Evolutionary conservation across 1,140 invertebrate genomes (phyloP).

Genomic region (Plectus sambesii): DNA sequence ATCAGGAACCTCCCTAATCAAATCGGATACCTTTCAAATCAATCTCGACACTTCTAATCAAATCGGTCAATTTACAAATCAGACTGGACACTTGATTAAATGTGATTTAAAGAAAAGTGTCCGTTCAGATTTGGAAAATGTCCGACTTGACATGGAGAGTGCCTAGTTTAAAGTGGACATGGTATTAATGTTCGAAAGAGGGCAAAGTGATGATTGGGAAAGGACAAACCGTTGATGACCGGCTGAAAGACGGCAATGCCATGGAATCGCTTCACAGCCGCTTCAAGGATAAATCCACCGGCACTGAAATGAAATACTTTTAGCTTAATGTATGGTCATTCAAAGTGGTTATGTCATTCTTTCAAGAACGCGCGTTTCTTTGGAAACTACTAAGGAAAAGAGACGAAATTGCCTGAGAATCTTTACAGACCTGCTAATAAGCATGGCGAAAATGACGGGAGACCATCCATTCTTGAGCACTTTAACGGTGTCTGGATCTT

Average conservation of each 20-base stretch:
- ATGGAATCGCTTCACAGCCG: conserved; percentile 63
- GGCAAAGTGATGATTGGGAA: conserved; percentile 10
- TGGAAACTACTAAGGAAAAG: background rate
- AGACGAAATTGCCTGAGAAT: background rate
- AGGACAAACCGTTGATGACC: conserved; percentile 60
- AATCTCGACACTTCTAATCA: too few species aligned
- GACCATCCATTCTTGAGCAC: conserved; percentile 39
- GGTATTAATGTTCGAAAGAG: conserved; percentile 7
- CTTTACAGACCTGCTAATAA: conserved; percentile 26
- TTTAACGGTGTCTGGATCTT: conserved; percentile 23
- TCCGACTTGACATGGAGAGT: too few species aligned
- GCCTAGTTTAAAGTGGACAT: too few species aligned
- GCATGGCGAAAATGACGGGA: conserved; percentile 43
- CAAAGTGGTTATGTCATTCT: background rate
- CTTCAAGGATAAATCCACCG: conserved; percentile 56
- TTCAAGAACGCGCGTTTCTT: conserved; percentile 5
- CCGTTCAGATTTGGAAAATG: too few species aligned
- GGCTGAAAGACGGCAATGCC: conserved; percentile 74
- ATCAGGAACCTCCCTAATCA: too few species aligned
- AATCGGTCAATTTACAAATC: too few species aligned
- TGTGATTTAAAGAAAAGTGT: too few species aligned
- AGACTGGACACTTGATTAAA: too few species aligned
- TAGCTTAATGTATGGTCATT: background rate
- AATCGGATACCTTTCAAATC: too few species aligned
- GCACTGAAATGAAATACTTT: conserved; percentile 26